A percentile compares a stretch with the other conserved stretches of the same genome.
phyloP scores from a whole-genome alignment of 92 coral and sea anemone genomes.

The Epizoanthus scotinus region DNA sequence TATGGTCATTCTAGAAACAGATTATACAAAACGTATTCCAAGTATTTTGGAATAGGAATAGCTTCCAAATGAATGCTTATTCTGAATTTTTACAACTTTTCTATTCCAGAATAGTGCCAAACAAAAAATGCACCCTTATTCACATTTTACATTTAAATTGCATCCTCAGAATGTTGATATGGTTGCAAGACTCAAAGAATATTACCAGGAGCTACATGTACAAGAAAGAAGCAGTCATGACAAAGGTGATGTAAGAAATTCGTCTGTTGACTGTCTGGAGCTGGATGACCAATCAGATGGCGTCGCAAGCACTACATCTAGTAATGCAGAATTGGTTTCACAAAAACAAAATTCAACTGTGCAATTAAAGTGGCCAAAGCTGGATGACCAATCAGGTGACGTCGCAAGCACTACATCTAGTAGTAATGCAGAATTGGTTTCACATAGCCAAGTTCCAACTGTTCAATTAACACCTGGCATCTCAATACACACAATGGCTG shows the following conservation, averaged over 20 bases:
- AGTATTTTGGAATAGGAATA: no score
- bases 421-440: neutral
- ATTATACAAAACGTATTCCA: no score
- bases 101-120: neutral
- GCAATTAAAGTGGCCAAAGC: neutral
- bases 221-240: neutral
- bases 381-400: neutral
- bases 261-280: neutral
- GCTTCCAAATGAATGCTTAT: neutral
- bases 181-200: constrained; percentile 28
- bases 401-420: neutral
- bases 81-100: neutral
- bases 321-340: neutral
- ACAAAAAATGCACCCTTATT: neutral
- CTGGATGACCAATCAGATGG: neutral
- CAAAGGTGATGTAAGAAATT: neutral
- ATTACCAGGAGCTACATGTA: constrained; percentile 3
- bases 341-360: no score
- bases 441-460: no score
- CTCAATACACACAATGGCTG: no score
- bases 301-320: neutral
- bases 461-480: no score
- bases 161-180: constrained; percentile 42
- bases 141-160: neutral
- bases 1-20: no score